Base-by-base conservation (phyloP, 2,888 invertebrate genomes). In the Tipula unca region DNA sequence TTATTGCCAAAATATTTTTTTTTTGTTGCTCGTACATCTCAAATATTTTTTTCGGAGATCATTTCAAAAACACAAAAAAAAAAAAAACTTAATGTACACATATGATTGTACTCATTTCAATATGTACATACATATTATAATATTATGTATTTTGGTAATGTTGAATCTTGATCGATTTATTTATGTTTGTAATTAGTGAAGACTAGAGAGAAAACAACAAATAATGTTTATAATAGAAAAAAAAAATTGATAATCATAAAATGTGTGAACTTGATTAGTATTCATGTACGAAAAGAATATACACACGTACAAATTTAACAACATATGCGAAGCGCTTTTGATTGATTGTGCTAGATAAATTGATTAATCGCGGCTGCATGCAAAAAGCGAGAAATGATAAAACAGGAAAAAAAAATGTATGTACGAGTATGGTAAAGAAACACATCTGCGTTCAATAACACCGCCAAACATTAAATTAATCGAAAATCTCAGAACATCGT, bases 71-170 rank as follows among this genome's bases (percentile, higher is more conserved):
- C 20, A 25, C 8, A 69, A 69, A 69, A 69, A 69, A 25, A n/a
- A n/a, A n/a, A n/a, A n/a, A n/a, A n/a, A n/a, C n/a, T 69, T 69
- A 69, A 69, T 69, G 69, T 69, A 69, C 69, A 69, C 69, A 69
- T 69, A 69, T 69, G 69, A 69, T 25, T 69, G 69, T 69, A 69
- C 69, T 69, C 69, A 69, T 69, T 69, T 25, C 25, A 69, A 69
- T 69, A 54, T 54, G 48, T 25, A 25, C 69, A 69, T 25, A n/a
- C n/a, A n/a, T n/a, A n/a, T n/a, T n/a, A n/a, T n/a, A n/a, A n/a
- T n/a, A n/a, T n/a, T n/a, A n/a, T n/a, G n/a, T n/a, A 69, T 69
- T 69, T 69, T 69, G 69, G 48, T n/a, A 54, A 54, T 54, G 3
- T 48, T 3, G 48, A 17, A 48, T 48, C n/a, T 69, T 69, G 69